Base-by-base conservation (phyloP, 2,113 vertebrate species). In the Ceyx melanurus region DNA sequence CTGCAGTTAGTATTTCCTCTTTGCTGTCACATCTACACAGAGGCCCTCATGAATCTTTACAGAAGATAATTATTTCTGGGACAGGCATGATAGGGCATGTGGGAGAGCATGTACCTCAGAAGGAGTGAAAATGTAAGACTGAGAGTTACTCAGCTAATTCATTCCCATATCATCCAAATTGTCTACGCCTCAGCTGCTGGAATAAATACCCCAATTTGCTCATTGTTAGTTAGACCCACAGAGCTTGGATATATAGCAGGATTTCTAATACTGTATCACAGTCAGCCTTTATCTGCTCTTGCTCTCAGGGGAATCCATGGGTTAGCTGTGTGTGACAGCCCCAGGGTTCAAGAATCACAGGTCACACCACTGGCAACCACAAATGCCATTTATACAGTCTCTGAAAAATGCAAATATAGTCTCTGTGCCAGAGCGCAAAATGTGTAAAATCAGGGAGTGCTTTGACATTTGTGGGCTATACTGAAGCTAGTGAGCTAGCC, bases 51-150 rank as follows among this genome's bases (percentile, higher is more conserved):
- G 92, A 94, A 84, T 79, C 96, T 89, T 92, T 66, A 37, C 68
- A 94, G 86, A 97, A 96, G 56, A 91, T 95, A 97, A 97, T 97
- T 96, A 96, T 77, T 43, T 94, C 87, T 97, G 87, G 85, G 86
- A 70, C 57, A 88, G 76, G 64, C 83, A 46, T 90, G 83, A 68
- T 73, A 95, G 87, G 73, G n/a, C 57, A 37, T 81, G 65, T 65
- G 35, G 91, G 85, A 94, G 90, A 82, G 19, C 66, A 42, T 25
- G 33, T 57, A 60, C 53, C 29, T 89, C 57, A 85, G 58, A 71
- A 86, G 28, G 40, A 85, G 31, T 33, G 68, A 85, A 91, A 91
- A 91, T 0, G 21, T 46, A 65, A 65, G 54, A 58, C 71, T 86
- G 87, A 92, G 85, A 89, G 80, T 95, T 93, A 85, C 45, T 92